Evolutionary conservation across 2,113 vertebrate genomes (phyloP), one percentile per base, ranked within the genome.

Genomic region (Coptodon rendalli): DNA sequence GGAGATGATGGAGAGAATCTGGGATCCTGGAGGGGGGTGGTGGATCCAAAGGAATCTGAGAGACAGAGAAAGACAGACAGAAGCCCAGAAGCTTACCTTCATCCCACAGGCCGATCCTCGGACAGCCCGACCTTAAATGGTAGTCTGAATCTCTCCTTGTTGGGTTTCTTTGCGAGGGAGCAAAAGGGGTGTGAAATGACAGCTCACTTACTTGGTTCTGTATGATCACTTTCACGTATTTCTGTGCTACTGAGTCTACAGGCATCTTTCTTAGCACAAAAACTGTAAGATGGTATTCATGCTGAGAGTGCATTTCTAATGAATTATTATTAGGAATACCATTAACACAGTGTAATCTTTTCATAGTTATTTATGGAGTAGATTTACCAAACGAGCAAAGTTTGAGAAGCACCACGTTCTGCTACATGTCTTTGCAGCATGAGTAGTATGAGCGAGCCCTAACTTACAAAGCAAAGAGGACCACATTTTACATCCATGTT

Each of bases 1-100:
- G 93, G 93, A 96, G 95, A 96, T 95, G 95, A 96, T 96, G 93
- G 95, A 95, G 97, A 97, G 97, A 97, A 97, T 96, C 97, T 97
- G 97, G 96, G 96, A 96, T 96, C 95, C 89, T 93, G 88, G 93
- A 93, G 93, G 95, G 92, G 94, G 94, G 91, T 90, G 94, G 91
- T 90, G 82, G 93, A 95, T 95, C 94, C 95, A 93, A 91, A 96
- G 96, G 96, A 96, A 96, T 96, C 95, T 93, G 91, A 92, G 92
- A 93, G 86, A 89, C 84, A 91, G 85, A 92, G 81, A 92, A 31
- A 92, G 61, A 86, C 88, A 93, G 85, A 91, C 88, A 93, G 85
- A 91, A 87, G 92, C 84, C 87, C 81, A 82, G 91, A 93, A 85
- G 90, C 93, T 94, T 91, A 90, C 93, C 86, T 92, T 63, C 93